Conservation (phyloP, 2,888 invertebrate species). For the Syrista parreyssii region DNA sequence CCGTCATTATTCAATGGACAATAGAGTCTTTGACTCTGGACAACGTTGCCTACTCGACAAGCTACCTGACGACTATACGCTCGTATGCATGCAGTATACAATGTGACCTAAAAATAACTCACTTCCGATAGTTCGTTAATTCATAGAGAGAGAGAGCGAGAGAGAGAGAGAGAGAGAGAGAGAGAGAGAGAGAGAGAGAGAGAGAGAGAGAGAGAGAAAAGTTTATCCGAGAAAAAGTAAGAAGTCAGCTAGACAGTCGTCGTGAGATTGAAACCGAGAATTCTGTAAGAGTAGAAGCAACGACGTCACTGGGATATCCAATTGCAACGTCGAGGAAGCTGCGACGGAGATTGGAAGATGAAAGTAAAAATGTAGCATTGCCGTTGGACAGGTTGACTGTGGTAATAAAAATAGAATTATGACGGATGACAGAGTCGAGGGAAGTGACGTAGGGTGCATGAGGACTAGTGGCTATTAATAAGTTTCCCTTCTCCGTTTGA, state of each 20-base stretch:
- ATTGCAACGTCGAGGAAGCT: neutral
- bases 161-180: slow-evolving; percentile 11
- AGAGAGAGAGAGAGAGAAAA: slow-evolving; percentile 11
- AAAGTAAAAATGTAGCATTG: slow-evolving; percentile 32
- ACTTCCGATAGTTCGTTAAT: neutral
- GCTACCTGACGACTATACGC: neutral
- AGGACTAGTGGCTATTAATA: neutral
- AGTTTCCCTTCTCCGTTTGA: neutral
- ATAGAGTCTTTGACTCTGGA: neutral
- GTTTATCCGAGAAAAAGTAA: neutral
- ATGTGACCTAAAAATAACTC: neutral
- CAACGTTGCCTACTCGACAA: neutral
- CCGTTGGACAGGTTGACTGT: neutral
- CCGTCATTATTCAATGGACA: neutral
- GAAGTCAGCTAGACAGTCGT: neutral
- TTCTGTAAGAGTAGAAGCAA: neutral
- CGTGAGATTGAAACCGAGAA: neutral
- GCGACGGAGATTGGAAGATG: slow-evolving; percentile 31
- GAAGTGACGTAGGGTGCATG: too few relatives aligned
- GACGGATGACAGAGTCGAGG: slow-evolving; percentile 25
- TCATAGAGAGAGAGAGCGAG: slow-evolving; percentile 19
- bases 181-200: slow-evolving; percentile 19
- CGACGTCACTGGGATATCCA: neutral
- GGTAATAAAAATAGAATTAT: slow-evolving; percentile 40
- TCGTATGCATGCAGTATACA: neutral